A percentile compares a stretch with the other conserved stretches of the same genome.
Conservation (phyloP, 1,140 invertebrate genomes). For the Drosophila nigrodunni region DNA sequence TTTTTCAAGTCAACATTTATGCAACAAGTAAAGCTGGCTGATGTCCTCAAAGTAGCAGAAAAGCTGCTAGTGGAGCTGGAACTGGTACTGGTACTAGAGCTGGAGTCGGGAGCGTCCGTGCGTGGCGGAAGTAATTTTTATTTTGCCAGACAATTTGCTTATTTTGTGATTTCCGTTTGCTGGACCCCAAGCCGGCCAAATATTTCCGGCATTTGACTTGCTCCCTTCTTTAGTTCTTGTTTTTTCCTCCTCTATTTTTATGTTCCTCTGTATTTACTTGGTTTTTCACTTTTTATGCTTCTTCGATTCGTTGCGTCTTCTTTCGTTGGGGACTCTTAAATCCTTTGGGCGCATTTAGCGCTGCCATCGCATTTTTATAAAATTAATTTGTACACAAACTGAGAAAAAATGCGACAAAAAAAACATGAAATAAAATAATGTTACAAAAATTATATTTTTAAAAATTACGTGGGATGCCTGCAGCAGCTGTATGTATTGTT, state of each 20-base stretch:
- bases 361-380: conserved; percentile 9
- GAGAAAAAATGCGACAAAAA: conserved; percentile 4
- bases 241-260: not conserved
- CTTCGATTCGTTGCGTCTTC: not conserved
- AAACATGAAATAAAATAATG: conserved; percentile 21
- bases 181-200: conserved; percentile 50
- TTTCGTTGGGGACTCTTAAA: conserved; percentile 14
- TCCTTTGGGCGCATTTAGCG: conserved; percentile 32
- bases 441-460: conserved; percentile 12
- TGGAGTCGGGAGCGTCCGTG: conserved; percentile 47
- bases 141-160: conserved; percentile 85
- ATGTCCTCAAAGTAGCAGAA: conserved; percentile 5
- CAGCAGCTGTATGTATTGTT: conserved; percentile 27
- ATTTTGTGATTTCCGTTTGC: conserved; percentile 83
- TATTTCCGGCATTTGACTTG: conserved; percentile 75
- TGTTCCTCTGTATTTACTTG: conserved; percentile 9
- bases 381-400: conserved; percentile 41
- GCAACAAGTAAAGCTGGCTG: conserved; percentile 59
- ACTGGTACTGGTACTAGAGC: conserved; percentile 13
- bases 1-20: not conserved
- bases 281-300: conserved; percentile 6
- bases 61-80: conserved; percentile 10
- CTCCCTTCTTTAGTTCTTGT: not conserved
- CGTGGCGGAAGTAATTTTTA: conserved; percentile 84
- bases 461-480: conserved; percentile 19